These are phyloP conservation scores for Daktulosphaira vitifoliae DNA, from an alignment of 1,140 invertebrate species.

Conservation along the genomic window DNA sequence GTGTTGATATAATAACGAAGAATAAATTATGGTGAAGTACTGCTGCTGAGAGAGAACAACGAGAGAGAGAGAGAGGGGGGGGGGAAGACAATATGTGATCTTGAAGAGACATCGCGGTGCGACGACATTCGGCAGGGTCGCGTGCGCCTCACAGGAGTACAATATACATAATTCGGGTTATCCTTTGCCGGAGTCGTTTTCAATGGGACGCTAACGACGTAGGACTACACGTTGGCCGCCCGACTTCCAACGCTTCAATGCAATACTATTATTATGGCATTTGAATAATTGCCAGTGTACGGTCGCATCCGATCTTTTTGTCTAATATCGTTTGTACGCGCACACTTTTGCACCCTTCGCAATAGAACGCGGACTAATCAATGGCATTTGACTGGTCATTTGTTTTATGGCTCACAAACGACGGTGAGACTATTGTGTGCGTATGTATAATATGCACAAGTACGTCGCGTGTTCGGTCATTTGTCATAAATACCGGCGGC, in stretches of 20 bases:
- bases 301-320: background rate
- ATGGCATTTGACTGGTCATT: too few species aligned
- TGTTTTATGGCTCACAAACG: too few species aligned
- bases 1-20: conserved; percentile 6
- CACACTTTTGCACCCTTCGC: background rate
- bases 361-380: background rate
- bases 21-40: conserved; percentile 14
- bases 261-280: too few species aligned
- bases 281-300: conserved; percentile 23
- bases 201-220: too few species aligned
- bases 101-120: background rate
- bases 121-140: background rate
- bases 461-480: background rate
- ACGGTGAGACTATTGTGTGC: too few species aligned
- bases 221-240: too few species aligned
- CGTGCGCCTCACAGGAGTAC: background rate
- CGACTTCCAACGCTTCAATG: too few species aligned
- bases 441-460: background rate
- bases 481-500: conserved; percentile 12
- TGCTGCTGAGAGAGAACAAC: background rate
- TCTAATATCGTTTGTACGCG: background rate
- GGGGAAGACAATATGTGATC: background rate
- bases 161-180: too few species aligned
- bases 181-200: background rate
- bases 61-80: background rate